Evolutionary conservation across 2,797 vertebrate genomes (phyloP).

Genomic region (Sus cebifrons): DNA sequence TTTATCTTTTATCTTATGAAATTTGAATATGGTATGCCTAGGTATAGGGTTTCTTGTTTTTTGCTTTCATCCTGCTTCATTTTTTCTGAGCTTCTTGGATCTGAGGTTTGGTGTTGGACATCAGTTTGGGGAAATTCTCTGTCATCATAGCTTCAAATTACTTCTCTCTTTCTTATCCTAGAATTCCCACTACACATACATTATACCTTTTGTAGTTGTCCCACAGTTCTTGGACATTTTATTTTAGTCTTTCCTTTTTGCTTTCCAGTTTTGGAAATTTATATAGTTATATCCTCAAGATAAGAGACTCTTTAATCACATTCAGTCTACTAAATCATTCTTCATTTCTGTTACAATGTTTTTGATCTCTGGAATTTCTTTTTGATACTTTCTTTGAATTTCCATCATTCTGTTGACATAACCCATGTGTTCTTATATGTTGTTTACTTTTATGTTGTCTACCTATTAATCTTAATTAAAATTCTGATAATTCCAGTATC

Average conservation of each 20-base stretch:
- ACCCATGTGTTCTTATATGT: not conserved
- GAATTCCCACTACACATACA: not conserved
- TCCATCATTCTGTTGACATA: not conserved
- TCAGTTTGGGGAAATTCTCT: not conserved
- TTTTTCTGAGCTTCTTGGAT: not conserved
- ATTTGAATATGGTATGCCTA: not conserved
- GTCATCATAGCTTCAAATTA: not conserved
- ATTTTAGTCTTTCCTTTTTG: not conserved
- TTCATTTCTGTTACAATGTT: not conserved
- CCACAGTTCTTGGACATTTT: not conserved
- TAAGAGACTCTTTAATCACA: not conserved
- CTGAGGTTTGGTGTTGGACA: not conserved
- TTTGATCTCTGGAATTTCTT: not conserved
- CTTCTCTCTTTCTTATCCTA: not conserved
- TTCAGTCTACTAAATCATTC: not conserved
- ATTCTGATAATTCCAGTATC: not conserved
- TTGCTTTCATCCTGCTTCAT: not conserved
- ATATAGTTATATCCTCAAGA: not conserved
- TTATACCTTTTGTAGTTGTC: not conserved
- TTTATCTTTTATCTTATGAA: not conserved
- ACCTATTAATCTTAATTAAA: not conserved
- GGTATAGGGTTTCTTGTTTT: not conserved
- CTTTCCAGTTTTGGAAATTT: not conserved
- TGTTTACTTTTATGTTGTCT: not conserved
- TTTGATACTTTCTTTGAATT: not conserved